Evolutionary conservation across 1,140 invertebrate genomes (phyloP), one percentile per base, ranked within the genome.

Genomic region (Dinoponera quadriceps): DNA sequence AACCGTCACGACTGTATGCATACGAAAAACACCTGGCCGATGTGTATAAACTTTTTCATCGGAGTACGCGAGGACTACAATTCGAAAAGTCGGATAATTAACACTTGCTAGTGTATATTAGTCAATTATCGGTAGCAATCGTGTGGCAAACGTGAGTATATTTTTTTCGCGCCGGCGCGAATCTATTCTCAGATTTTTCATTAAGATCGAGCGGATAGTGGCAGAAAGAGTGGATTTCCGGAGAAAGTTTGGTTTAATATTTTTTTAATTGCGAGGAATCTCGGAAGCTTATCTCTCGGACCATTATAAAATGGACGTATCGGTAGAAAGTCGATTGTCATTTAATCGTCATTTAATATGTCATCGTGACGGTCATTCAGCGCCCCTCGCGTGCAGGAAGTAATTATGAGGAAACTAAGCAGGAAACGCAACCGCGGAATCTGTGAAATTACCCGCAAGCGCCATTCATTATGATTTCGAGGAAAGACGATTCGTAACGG

Each of bases 371-470:
- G 38, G 25, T 57, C 14, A 69, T 80, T 9, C 75, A 48, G 65
- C 33, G n/a, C 69, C 11, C 18, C 25, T 29, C 22, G 18, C 33
- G 33, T 48, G 13, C 65, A 49, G 65, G 75, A 63, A 75, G 22
- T 62, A 62, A 62, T 82, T 75, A 55, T 11, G 38, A 62, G 38
- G 29, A 59, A 74, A 62, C 29, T 16, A 63, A 13, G 49, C 51
- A 71, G 75, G 75, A 80, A 80, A 71, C 33, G 33, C 2, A 71
- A 71, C 65, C 65, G 75, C 75, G 22, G 14, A 80, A 80, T 80
- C 49, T 51, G 38, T 71, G 51, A 69, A 69, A 80, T 69, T 80
- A 59, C 65, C 25, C 25, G 33, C 69, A 65, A 69, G 38, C 9
- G n/a, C 25, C 18, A 20, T 71, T 69, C 18, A 48, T 71, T 59